Base-by-base conservation (phyloP, 2,888 invertebrate species). In the Psylliodes chrysocephalus region DNA sequence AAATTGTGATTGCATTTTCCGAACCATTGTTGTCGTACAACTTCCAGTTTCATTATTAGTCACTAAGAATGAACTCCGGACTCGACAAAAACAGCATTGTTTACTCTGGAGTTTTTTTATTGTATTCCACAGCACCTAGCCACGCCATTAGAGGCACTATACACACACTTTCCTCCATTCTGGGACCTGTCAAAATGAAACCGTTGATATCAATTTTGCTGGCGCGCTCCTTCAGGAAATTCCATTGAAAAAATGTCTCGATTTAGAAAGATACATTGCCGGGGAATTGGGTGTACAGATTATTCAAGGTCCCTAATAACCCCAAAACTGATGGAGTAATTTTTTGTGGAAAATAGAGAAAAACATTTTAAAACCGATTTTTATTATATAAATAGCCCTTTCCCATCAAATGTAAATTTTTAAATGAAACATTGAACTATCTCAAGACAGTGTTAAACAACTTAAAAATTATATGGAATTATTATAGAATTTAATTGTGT, bases 201-300 rank as follows among this genome's bases (percentile, higher is more conserved):
- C 49, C 49, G 49, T 56, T 59, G 59, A 59, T 49, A 59, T 59
- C 59, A 59, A 59, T 59, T 49, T 59, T 49, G 42, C 33, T 33
- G 12, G 33, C 30, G 30, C 28, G 54, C 28, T 42, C 42, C 28
- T 44, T 2, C 2, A 17, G 4, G 55, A 44, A 55, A 44, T 30
- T 55, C 46, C 44, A 14, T 17, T 55, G 44, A 33, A 55, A 55
- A 55, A 42, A 55, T 44, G 46, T 55, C 44, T 46, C 44, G 18
- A 46, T 55, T 46, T 33, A 55, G 44, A 30, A 25, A 53, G 25
- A 33, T 35, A 33, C 22, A 22, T 22, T 22, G 22, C 2, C 22
- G 22, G 22, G 6, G 22, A 22, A 22, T n/a, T n/a, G n/a, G n/a
- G n/a, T n/a, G n/a, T n/a, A n/a, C n/a, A n/a, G n/a, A n/a, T n/a